Evolutionary conservation across 1,140 invertebrate species (phyloP).

Genomic region (Drosophila arizonae): DNA sequence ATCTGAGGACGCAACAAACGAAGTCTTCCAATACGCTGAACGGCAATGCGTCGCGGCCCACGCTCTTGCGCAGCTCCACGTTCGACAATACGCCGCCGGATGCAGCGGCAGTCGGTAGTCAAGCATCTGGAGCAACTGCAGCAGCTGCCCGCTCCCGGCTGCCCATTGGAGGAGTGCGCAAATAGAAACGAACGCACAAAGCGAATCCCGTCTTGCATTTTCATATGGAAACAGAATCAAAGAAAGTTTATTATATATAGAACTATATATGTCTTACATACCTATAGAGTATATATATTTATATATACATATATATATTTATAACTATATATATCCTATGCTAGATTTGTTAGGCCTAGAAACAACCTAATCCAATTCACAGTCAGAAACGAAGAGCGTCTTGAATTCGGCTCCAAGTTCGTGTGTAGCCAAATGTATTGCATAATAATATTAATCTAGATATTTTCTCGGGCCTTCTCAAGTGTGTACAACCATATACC

Average conservation of each 20-base stretch:
- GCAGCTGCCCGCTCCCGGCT: constrained; percentile 47
- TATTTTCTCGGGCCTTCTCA: constrained; percentile 63
- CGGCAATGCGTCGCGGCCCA: constrained; percentile 30
- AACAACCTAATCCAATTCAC: constrained; percentile 66
- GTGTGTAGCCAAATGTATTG: constrained; percentile 77
- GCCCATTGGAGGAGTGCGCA: constrained; percentile 45
- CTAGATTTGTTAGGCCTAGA: constrained; percentile 51
- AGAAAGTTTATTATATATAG: constrained; percentile 55
- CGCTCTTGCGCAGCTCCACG: constrained; percentile 87
- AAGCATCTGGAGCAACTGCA: background rate
- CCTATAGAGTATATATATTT: constrained; percentile 2
- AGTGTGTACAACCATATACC: constrained; percentile 61
- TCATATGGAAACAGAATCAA: constrained; percentile 54
- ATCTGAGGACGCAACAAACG: constrained; percentile 67
- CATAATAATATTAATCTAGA: constrained; percentile 48
- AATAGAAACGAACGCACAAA: constrained; percentile 20
- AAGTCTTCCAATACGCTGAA: constrained; percentile 67
- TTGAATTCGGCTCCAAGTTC: constrained; percentile 40
- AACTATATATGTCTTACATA: constrained; percentile 26
- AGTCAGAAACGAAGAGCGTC: constrained; percentile 42
- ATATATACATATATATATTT: constrained; percentile 34
- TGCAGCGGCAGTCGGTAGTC: background rate
- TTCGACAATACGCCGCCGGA: constrained; percentile 86
- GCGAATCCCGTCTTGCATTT: constrained; percentile 42
- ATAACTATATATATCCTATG: constrained; percentile 37